Evolutionary conservation across 92 coral and sea anemone species (phyloP), one percentile per base, ranked within the genome.

Genomic region (Siderastrea siderea): DNA sequence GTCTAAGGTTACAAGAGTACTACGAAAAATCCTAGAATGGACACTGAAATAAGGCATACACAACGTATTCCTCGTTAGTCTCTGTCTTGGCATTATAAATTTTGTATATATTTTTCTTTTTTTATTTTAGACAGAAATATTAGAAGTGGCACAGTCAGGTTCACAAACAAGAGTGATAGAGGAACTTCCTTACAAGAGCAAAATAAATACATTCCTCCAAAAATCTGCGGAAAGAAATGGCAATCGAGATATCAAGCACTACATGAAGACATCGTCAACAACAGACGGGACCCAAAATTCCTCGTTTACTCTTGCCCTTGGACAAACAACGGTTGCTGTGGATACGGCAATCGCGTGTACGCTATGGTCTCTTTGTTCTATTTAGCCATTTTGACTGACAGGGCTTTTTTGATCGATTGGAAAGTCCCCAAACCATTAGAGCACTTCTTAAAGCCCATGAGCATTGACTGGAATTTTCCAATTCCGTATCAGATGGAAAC

Each of bases 401-500:
- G 96, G 50, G 96, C 93, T n/a, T 79, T 93, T 66, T 16, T 93
- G 71, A 93, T 93, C 70, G 87, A 93, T 75, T 93, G 96, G 96
- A 90, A 71, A 49, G 65, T 81, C 7, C 80, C 91, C 6, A 80
- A 38, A 17, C 71, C 93, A 3, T 17, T 93, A 59, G 72, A 74
- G 47, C 83, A 59, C 12, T 93, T 74, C 50, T 59, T 93, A 26
- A 55, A 13, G 14, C 93, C 96, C 19, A 86, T 71, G 47, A 44
- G 71, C 3, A 93, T 93, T 49, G 11, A 63, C 6, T 93, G 96
- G 96, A 60, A 74, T 83, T 82, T 47, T 68, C 59, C 87, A 3
- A 46, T 71, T 45, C 75, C 82, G 15, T 26, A 26, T 26, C 68
- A 45, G 16, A 26, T 92, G 48, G 19, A 70, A 11, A 73, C 81